These are phyloP conservation scores for Ethmia dodecea DNA, from an alignment of 2,888 invertebrate species.

Conservation along the genomic window DNA sequence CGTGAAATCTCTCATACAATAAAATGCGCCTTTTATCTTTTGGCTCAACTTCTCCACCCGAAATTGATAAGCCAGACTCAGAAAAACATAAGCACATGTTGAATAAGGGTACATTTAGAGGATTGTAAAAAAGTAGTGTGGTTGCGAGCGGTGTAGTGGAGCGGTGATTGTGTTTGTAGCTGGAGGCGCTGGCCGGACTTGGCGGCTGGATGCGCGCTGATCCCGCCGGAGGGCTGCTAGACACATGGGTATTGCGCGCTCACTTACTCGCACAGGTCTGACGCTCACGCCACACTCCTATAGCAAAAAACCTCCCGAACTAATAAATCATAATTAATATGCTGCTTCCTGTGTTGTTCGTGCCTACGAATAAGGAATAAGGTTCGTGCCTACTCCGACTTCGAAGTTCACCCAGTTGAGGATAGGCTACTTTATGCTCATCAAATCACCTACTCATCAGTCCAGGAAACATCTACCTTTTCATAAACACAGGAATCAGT, in stretches of 20 bases:
- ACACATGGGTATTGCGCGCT: slow-evolving; percentile 79
- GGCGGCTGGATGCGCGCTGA: slow-evolving; percentile 73
- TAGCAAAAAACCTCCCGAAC: slow-evolving; percentile 21
- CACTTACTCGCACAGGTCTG: slow-evolving; percentile 78
- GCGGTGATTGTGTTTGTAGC: slow-evolving; percentile 65
- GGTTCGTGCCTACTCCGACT: too few species aligned
- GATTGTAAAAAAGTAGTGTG: background rate
- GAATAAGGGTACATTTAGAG: too few species aligned
- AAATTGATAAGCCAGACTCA: too few species aligned
- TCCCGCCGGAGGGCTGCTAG: slow-evolving; percentile 59
- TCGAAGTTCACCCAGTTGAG: too few species aligned
- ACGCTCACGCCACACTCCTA: slow-evolving; percentile 48
- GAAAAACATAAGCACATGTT: too few species aligned
- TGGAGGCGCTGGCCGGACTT: slow-evolving; percentile 75
- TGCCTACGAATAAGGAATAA: too few species aligned
- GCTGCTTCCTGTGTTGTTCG: slow-evolving; percentile 17
- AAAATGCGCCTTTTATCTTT: too few species aligned
- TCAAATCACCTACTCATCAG: too few species aligned
- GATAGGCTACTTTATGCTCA: too few species aligned
- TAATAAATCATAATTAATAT: slow-evolving; percentile 1
- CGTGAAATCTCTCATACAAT: too few species aligned
- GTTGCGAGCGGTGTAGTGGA: slow-evolving; percentile 28
- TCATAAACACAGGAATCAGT: slow-evolving; percentile 34
- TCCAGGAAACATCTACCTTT: background rate
- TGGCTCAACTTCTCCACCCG: too few species aligned